Conservation (phyloP, 1,140 invertebrate species). For the Drosophila persimilis region DNA sequence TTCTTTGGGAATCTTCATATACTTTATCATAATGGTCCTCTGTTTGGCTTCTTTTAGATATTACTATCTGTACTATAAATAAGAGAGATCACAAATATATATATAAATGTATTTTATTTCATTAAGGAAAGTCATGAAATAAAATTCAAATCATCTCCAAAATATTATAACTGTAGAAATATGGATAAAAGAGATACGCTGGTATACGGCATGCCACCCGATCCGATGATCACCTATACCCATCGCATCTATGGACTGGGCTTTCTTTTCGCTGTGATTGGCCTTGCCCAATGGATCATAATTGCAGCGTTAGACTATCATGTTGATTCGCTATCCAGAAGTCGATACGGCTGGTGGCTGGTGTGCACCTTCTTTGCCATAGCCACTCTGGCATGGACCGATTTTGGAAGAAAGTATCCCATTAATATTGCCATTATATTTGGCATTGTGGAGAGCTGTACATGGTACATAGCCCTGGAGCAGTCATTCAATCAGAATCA, state of each 20-base stretch:
- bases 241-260: constrained; percentile 46
- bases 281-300: constrained; percentile 45
- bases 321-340: not conserved
- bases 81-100: not conserved
- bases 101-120: too few relatives aligned
- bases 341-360: constrained; percentile 56
- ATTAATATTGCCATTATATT: constrained; percentile 34
- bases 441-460: constrained; percentile 56
- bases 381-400: constrained; percentile 48
- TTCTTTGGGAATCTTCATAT: constrained; percentile 1
- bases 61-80: not conserved
- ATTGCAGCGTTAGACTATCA: constrained; percentile 3
- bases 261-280: constrained; percentile 13
- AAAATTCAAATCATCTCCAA: too few relatives aligned
- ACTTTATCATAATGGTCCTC: not conserved
- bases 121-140: too few relatives aligned
- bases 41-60: not conserved
- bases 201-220: constrained; percentile 31
- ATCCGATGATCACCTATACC: constrained; percentile 18
- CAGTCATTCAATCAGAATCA: constrained; percentile 32
- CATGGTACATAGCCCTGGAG: constrained; percentile 58
- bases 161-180: not conserved
- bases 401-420: constrained; percentile 47
- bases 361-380: constrained; percentile 48
- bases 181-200: not conserved